These are phyloP conservation scores for Eupithecia insigniata DNA, from an alignment of 2,888 invertebrate genomes.

Conservation along the genomic window DNA sequence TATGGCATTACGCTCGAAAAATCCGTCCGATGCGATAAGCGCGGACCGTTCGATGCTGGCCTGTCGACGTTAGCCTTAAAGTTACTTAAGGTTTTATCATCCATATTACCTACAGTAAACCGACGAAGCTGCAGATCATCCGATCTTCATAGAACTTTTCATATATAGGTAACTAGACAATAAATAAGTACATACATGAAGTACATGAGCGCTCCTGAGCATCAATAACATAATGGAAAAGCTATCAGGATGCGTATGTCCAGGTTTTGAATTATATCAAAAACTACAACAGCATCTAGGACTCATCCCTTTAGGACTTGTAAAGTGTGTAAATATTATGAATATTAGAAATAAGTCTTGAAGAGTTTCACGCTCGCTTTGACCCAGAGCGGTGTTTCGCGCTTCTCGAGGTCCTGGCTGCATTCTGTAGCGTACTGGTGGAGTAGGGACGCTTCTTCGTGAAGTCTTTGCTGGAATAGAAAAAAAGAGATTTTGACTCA, in stretches of 20 bases:
- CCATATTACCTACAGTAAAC: too few relatives aligned
- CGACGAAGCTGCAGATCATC: too few relatives aligned
- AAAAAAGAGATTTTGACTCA: too few relatives aligned
- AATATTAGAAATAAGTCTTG: slow-evolving; percentile 87
- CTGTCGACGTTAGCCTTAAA: too few relatives aligned
- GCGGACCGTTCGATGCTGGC: too few relatives aligned
- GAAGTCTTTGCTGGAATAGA: slow-evolving; percentile 79
- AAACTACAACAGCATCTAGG: neutral
- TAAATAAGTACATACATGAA: slow-evolving; percentile 4
- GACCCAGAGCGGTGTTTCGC: slow-evolving; percentile 92
- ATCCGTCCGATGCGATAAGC: too few relatives aligned
- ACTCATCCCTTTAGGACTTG: neutral
- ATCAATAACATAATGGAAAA: neutral
- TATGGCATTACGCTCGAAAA: too few relatives aligned
- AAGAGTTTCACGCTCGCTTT: slow-evolving; percentile 88
- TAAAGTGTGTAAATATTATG: neutral
- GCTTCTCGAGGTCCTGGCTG: slow-evolving; percentile 86
- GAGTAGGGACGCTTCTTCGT: slow-evolving; percentile 89
- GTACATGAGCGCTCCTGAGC: neutral
- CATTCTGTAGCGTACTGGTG: slow-evolving; percentile 87
- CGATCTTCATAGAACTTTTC: neutral
- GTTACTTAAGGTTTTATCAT: too few relatives aligned
- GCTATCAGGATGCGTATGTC: neutral
- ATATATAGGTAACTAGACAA: neutral
- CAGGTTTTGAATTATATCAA: neutral